phyloP scores from a whole-genome alignment of 2,888 invertebrate species.

The Meta bourneti region DNA sequence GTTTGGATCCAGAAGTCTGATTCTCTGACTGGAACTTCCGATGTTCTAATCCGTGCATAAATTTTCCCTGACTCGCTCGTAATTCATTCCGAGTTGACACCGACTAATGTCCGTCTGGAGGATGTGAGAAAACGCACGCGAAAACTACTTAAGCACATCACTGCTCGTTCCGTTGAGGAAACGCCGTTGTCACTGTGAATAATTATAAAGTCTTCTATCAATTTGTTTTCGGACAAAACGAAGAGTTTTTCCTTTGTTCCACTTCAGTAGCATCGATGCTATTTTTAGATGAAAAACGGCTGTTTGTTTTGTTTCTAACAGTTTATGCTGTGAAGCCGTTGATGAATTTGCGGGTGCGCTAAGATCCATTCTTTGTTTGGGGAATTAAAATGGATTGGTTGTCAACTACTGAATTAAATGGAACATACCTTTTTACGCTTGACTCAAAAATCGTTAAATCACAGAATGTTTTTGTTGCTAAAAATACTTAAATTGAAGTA shows the following conservation, averaged over 20 bases:
- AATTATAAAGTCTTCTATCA: not conserved
- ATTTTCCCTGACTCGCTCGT: not conserved
- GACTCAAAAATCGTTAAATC: no score
- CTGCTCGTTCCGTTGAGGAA: constrained; percentile 13
- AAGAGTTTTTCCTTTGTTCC: constrained; percentile 10
- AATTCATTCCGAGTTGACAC: not conserved
- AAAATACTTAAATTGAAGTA: no score
- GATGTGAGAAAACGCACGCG: constrained; percentile 6
- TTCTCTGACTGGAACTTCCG: no score
- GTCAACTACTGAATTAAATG: not conserved
- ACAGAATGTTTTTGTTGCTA: no score
- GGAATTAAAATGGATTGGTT: not conserved
- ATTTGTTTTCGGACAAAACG: not conserved
- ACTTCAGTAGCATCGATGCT: not conserved
- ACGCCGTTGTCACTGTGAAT: not conserved
- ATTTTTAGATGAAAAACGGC: not conserved
- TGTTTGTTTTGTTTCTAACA: not conserved
- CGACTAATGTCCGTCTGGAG: not conserved
- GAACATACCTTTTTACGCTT: no score
- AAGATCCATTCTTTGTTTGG: not conserved
- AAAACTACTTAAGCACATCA: not conserved
- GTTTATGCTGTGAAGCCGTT: not conserved
- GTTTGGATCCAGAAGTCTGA: no score
- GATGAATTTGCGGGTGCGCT: not conserved
- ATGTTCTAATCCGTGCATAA: not conserved